Conservation (phyloP, 2,888 invertebrate genomes). For the Drosophila neotestacea region DNA sequence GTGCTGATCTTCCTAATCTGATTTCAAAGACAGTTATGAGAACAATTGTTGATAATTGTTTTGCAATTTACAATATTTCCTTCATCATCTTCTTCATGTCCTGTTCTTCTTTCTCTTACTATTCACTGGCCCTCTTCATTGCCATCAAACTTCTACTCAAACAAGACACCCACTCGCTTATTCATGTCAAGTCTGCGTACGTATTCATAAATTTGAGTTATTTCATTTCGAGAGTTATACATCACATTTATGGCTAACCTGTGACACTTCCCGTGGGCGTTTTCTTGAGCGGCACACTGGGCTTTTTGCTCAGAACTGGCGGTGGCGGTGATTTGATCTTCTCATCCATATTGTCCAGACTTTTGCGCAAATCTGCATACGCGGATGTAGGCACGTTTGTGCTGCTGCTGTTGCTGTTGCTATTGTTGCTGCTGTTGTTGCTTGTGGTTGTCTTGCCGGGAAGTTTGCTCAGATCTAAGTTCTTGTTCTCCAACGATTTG, state of each 20-base stretch:
- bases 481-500: slow-evolving; percentile 86
- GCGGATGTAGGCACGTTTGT: slow-evolving; percentile 41
- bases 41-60: no score
- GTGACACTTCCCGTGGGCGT: slow-evolving; percentile 88
- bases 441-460: slow-evolving; percentile 67
- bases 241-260: slow-evolving; percentile 54
- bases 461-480: slow-evolving; percentile 81
- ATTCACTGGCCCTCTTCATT: background rate
- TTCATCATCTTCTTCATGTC: background rate
- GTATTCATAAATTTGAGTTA: slow-evolving; percentile 19
- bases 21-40: no score
- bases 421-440: slow-evolving; percentile 42
- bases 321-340: slow-evolving; percentile 85
- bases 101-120: background rate
- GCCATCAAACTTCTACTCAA: background rate
- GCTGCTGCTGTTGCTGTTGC: slow-evolving; percentile 21
- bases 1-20: no score
- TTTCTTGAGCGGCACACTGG: slow-evolving; percentile 89
- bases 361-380: slow-evolving; percentile 80
- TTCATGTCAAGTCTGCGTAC: background rate
- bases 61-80: background rate
- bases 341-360: slow-evolving; percentile 84
- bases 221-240: slow-evolving; percentile 20
- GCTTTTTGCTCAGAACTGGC: slow-evolving; percentile 87
- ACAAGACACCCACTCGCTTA: background rate